phyloP scores from a whole-genome alignment of 1,140 invertebrate species.

The Alviniconcha marisindica region DNA sequence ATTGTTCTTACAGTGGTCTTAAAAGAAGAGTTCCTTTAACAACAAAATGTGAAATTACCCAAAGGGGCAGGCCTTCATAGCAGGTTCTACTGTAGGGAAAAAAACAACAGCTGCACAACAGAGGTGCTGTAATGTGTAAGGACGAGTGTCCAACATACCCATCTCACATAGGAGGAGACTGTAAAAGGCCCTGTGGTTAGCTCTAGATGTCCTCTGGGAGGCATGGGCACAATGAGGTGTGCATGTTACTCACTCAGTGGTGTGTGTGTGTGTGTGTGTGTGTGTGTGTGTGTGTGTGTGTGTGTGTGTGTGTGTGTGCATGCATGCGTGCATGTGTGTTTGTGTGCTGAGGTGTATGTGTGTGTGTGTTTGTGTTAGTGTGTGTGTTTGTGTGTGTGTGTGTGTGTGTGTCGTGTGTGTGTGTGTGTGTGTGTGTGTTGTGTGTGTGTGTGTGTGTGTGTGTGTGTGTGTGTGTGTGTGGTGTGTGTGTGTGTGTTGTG shows the following conservation, averaged over 20 bases:
- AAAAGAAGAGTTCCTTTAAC: no score
- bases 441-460: no score
- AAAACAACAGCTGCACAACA: background rate
- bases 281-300: background rate
- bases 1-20: no score
- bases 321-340: background rate
- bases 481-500: no score
- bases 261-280: background rate
- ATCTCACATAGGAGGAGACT: constrained; percentile 65
- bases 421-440: no score
- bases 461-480: no score
- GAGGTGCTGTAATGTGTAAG: background rate
- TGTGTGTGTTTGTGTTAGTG: background rate
- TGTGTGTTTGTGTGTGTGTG: no score
- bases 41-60: no score
- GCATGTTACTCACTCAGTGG: no score
- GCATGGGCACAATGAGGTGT: background rate
- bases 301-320: background rate
- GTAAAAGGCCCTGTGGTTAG: constrained; percentile 64
- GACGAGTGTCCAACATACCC: constrained; percentile 49
- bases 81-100: background rate
- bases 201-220: constrained; percentile 60
- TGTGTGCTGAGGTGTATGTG: background rate
- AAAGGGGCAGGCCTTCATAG: background rate
- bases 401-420: no score